These are phyloP conservation scores for Toxotes chatareus DNA, from an alignment of 2,113 vertebrate species.

Conservation along the genomic window DNA sequence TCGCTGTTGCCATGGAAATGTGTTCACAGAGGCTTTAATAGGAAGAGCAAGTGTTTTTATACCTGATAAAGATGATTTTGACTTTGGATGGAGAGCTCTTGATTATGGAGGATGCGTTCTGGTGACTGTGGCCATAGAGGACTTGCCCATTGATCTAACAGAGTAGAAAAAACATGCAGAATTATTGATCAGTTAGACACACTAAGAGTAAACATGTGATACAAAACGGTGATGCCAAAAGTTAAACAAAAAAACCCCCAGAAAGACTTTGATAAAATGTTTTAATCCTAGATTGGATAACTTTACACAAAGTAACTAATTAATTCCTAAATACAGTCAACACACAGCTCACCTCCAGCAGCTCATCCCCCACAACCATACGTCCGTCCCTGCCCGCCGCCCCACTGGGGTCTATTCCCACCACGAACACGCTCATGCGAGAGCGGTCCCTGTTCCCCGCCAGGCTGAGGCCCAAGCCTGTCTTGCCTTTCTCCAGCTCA, in stretches of 20 bases:
- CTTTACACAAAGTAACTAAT: not conserved
- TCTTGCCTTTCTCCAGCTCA: constrained; percentile 94
- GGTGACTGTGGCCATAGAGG: constrained; percentile 95
- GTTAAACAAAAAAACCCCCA: not conserved
- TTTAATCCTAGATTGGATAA: not conserved
- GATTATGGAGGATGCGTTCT: constrained; percentile 97
- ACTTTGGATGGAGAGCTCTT: constrained; percentile 95
- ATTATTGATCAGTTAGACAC: not conserved
- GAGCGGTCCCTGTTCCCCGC: constrained; percentile 97
- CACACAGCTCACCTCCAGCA: constrained; percentile 88
- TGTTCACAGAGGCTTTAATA: not conserved
- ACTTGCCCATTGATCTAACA: constrained; percentile 95
- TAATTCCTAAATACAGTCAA: not conserved
- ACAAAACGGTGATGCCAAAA: not conserved
- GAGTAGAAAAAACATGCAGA: not conserved
- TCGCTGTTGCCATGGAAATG: not conserved
- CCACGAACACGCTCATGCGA: constrained; percentile 97
- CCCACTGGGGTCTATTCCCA: constrained; percentile 95
- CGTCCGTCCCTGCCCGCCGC: constrained; percentile 94
- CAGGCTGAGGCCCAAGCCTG: constrained; percentile 96
- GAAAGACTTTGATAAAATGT: not conserved
- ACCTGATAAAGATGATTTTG: constrained; percentile 97
- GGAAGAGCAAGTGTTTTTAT: constrained; percentile 20
- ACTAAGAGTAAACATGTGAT: not conserved
- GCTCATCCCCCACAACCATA: constrained; percentile 93